Percentiles rank a stretch among this genome's conserved stretches.
Conservation (phyloP, 2,113 vertebrate species). For the Eleginops maclovinus region DNA sequence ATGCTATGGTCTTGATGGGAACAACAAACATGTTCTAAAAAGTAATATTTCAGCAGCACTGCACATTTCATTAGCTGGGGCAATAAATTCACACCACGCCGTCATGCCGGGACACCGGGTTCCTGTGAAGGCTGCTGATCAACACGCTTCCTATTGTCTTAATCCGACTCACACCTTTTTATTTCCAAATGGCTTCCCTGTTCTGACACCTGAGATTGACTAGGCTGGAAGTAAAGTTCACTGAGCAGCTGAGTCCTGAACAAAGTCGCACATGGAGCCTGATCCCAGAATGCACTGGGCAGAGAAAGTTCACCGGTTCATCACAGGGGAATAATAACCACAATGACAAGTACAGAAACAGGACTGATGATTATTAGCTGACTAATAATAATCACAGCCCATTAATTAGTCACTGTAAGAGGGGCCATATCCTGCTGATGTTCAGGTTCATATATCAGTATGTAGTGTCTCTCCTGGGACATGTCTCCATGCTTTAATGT, state of each 20-base stretch:
- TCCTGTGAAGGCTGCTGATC: background rate
- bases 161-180: background rate
- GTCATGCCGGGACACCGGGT: background rate
- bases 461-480: no score
- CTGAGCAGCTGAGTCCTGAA: background rate
- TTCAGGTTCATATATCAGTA: no score
- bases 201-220: conserved; percentile 20
- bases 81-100: background rate
- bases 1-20: background rate
- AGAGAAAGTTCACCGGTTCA: background rate
- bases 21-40: background rate
- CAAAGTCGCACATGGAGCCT: background rate
- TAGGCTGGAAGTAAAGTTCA: background rate
- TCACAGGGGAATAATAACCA: background rate
- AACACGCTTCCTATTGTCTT: background rate
- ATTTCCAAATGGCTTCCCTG: background rate
- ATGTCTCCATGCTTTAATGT: no score
- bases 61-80: background rate
- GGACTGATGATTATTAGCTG: background rate
- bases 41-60: no score
- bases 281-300: background rate
- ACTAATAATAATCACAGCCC: background rate
- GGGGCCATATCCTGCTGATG: no score
- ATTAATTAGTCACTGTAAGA: no score
- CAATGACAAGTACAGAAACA: background rate